Percentiles rank a stretch among this genome's conserved stretches.
These are phyloP conservation scores for Hylomyscus alleni DNA, from an alignment of 2,797 vertebrate species.

Conservation along the genomic window DNA sequence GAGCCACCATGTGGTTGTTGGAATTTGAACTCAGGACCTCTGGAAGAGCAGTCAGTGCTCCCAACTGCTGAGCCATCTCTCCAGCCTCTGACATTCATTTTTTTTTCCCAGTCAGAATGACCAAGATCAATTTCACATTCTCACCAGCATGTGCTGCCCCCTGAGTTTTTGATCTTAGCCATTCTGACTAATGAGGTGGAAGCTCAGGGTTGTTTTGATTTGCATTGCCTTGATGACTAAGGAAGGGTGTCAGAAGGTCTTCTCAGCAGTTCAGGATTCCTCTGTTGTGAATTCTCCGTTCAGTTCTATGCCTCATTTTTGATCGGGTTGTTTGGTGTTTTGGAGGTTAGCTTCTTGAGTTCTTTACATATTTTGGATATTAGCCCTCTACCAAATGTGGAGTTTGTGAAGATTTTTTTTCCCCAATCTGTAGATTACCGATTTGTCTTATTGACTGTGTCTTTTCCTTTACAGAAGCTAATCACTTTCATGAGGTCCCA, in stretches of 20 bases:
- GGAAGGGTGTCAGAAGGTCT: not conserved
- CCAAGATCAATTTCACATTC: too few species aligned
- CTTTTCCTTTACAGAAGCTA: not conserved
- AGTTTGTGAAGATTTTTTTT: not conserved
- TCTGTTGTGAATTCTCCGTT: not conserved
- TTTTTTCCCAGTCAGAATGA: too few species aligned
- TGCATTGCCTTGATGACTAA: not conserved
- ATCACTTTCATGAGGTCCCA: not conserved
- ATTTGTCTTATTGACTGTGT: not conserved
- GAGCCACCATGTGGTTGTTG: too few species aligned
- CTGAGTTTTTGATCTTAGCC: not conserved
- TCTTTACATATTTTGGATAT: not conserved
- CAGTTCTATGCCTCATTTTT: not conserved
- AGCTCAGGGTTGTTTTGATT: not conserved
- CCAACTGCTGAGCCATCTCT: too few species aligned
- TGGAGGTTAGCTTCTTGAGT: not conserved
- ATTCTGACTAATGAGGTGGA: not conserved
- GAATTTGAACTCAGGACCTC: too few species aligned
- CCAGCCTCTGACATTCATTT: too few species aligned
- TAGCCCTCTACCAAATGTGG: not conserved
- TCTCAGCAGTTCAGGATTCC: not conserved
- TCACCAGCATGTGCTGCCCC: not conserved
- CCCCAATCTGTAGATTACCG: not conserved
- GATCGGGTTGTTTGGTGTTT: not conserved
- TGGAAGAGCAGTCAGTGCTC: too few species aligned